Evolutionary conservation across 2,888 invertebrate species (phyloP), one percentile per base, ranked within the genome.

Genomic region (Acanthopleura granulata): DNA sequence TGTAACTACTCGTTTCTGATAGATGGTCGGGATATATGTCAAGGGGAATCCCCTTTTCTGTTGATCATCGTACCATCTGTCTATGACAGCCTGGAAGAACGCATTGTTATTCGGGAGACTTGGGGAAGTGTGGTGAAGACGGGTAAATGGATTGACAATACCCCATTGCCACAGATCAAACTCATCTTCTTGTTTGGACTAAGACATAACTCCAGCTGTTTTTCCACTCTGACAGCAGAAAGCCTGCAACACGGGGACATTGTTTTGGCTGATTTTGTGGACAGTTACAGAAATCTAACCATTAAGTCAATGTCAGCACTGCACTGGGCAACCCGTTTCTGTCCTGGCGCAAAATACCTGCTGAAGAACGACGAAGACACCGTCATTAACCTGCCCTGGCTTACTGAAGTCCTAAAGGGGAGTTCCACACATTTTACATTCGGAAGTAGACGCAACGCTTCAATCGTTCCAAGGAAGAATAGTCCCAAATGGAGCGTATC

Each of bases 361-460:
- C 77, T 89, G 49, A 89, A 89, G 78, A 82, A 83, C 4, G 89
- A 89, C 77, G 89, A 89, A 77, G 89, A 89, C 74, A 86, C 88
- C 27, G 87, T 87, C 74, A 83, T 89, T 49, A 84, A 89, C 74
- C 78, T 87, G 89, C 86, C 95, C 80, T 15, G 78, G 75, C 40
- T 83, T 16, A 16, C 25, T 27, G 16, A 27, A 6, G 22, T 66
- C 25, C 6, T 66, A 25, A 18, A 66, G 29, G 4, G 25, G 6
- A 27, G 22, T 16, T 22, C 18, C 1, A 16, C 66, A 3, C 4
- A 66, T 6, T 16, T 16, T 66, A 25, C 14, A 22, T 22, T 66
- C 25, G 66, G 66, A 22, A 22, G 29, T 22, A 18, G 25, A 66
- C 15, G 29, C 25, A 16, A 27, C 3, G n/a, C 3, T 18, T 27